These are phyloP conservation scores for Phodopus roborovskii DNA, from an alignment of 2,113 vertebrate species.

Conservation along the genomic window DNA sequence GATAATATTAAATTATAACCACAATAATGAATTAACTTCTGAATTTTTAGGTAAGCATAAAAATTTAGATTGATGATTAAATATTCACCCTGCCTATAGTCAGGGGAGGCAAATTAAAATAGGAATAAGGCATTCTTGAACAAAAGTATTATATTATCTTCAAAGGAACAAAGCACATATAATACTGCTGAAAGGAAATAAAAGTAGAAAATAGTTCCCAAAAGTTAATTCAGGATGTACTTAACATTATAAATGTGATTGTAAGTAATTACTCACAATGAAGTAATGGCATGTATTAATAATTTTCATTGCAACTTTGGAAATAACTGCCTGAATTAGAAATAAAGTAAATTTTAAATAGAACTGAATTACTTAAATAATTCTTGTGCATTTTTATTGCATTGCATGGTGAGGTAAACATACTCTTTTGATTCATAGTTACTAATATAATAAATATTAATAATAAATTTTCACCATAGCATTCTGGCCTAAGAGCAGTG, in stretches of 20 bases:
- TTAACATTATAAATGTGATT: neutral
- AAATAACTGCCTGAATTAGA: neutral
- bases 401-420: neutral
- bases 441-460: slow-evolving; percentile 39
- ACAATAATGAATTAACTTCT: neutral
- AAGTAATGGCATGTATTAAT: neutral
- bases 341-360: slow-evolving; percentile 33
- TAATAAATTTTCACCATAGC: neutral
- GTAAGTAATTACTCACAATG: neutral
- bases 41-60: slow-evolving; percentile 3
- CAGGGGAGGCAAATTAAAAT: neutral
- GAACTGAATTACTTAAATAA: neutral
- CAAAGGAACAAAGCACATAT: neutral
- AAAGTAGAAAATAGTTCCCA: neutral
- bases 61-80: neutral
- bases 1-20: neutral
- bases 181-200: neutral
- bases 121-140: neutral
- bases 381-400: neutral
- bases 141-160: neutral
- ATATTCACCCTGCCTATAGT: neutral
- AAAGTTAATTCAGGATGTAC: neutral
- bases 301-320: neutral
- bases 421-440: neutral
- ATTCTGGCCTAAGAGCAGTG: neutral